Evolutionary conservation across 2,113 vertebrate genomes (phyloP).

Genomic region (Brevimyrus niger): DNA sequence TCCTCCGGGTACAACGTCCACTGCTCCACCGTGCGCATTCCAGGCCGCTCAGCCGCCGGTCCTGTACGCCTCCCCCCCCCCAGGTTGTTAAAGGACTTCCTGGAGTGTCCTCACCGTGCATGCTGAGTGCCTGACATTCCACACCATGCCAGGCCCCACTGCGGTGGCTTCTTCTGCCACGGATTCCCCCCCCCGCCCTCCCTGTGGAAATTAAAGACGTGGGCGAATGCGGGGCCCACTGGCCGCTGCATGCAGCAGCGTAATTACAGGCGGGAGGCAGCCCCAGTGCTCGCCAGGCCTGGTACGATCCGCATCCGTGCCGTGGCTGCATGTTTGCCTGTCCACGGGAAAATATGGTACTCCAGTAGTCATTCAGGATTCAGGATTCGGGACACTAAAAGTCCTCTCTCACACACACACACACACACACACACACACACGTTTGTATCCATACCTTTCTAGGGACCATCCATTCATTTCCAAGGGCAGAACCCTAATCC

Average conservation of each 20-base stretch:
- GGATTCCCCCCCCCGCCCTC: background rate
- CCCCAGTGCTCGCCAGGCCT: background rate
- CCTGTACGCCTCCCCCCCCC: background rate
- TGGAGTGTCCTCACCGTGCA: slow-evolving; percentile 1
- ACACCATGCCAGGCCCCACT: background rate
- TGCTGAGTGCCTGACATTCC: slow-evolving; percentile 9
- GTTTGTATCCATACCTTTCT: background rate
- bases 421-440: background rate
- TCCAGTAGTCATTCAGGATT: background rate
- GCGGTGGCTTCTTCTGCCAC: background rate
- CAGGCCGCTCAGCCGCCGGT: background rate
- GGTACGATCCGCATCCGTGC: background rate
- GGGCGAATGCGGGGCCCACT: background rate
- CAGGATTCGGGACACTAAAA: too few relatives aligned
- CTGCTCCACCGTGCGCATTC: background rate
- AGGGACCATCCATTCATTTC: background rate
- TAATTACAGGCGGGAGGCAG: background rate
- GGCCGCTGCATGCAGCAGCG: background rate
- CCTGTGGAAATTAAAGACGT: background rate
- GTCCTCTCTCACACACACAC: background rate
- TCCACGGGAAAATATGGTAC: background rate
- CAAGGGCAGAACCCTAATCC: background rate
- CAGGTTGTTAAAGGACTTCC: slow-evolving; percentile 17
- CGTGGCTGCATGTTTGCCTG: background rate
- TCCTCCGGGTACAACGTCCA: background rate